These are phyloP conservation scores for Cyphomyrus plagiostoma DNA, from an alignment of 2,113 vertebrate species.

Conservation along the genomic window DNA sequence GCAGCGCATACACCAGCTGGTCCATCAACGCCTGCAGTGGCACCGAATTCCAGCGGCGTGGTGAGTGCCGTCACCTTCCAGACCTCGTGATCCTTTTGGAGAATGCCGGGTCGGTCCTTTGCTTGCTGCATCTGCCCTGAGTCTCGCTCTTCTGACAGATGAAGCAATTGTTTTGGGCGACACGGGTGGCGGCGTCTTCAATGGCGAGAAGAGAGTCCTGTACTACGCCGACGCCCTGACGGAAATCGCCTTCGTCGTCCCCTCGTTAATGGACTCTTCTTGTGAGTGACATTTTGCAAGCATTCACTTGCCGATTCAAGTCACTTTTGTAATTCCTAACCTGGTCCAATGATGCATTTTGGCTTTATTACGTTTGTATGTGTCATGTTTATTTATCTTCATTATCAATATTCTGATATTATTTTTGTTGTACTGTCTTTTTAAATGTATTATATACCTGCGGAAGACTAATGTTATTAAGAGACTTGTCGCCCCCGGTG, in stretches of 20 bases:
- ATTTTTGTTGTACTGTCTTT: background rate
- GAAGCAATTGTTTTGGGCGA: slow-evolving; percentile 63
- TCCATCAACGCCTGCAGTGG: slow-evolving; percentile 68
- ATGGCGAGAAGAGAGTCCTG: slow-evolving; percentile 75
- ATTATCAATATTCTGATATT: background rate
- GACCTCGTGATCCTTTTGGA: background rate
- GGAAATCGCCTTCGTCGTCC: slow-evolving; percentile 83
- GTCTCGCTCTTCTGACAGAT: slow-evolving; percentile 52
- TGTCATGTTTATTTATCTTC: background rate
- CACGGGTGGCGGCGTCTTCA: slow-evolving; percentile 74
- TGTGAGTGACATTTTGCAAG: slow-evolving; percentile 52
- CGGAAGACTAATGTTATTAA: background rate
- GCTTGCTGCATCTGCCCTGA: background rate
- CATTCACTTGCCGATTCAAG: background rate
- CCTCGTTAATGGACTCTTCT: slow-evolving; percentile 68
- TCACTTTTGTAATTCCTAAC: background rate
- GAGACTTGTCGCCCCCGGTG: too few relatives aligned
- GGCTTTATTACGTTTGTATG: background rate
- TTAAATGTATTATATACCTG: background rate
- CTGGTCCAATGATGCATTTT: background rate
- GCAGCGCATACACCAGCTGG: slow-evolving; percentile 81
- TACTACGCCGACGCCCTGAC: slow-evolving; percentile 83
- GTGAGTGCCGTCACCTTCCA: slow-evolving; percentile 39
- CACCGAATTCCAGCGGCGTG: slow-evolving; percentile 58
- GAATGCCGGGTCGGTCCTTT: background rate